Base-by-base conservation (phyloP, 2,113 vertebrate species). In the Apistogramma diplotaenia region DNA sequence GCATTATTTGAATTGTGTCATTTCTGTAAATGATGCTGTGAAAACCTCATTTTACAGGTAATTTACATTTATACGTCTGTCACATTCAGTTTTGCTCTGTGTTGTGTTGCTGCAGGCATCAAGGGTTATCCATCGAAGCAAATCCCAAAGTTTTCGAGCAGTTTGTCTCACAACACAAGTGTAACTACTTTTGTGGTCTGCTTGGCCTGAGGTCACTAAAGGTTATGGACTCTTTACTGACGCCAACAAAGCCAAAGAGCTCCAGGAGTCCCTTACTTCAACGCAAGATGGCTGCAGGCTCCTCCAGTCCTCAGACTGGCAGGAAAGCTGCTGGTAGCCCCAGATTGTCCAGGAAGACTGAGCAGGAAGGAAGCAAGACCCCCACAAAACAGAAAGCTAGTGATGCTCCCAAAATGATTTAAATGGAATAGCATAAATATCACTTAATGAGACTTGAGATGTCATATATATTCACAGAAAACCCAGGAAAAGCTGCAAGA, bases 111-210 rank as follows among this genome's bases (percentile, higher is more conserved):
- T 91, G 49, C 95, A 99, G 98, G 88, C 97, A 98, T 94, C 98
- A 97, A 82, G 97, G 97, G 65, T 95, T 99, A 78, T 95, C 97
- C 79, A 94, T 96, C 25, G 96, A 96, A 91, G 97, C 95, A 6
- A 95, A 94, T 73, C 97, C 97, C 0, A 94, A 94, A 61, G 90
- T 98, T 67, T 94, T 99, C 84, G 97, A 99, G 89, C 96, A 96
- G 49, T 99, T 99, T 29, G 84, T 87, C 0, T 78, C 93, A 0
- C 70, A 94, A 51, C 98, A 99, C 91, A 96, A 94, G 82, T 99
- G 98, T 84, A 99, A 97, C 92, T 94, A 23, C 84, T 99, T 96
- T 93, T 99, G 98, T 82, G 95, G 95, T 73, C 94, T 98, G 74
- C 95, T 99, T 60, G 93, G 95, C 54, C 93, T 99, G 54, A 91